Conservation (phyloP, 2,113 vertebrate species). For the Canis aureus region DNA sequence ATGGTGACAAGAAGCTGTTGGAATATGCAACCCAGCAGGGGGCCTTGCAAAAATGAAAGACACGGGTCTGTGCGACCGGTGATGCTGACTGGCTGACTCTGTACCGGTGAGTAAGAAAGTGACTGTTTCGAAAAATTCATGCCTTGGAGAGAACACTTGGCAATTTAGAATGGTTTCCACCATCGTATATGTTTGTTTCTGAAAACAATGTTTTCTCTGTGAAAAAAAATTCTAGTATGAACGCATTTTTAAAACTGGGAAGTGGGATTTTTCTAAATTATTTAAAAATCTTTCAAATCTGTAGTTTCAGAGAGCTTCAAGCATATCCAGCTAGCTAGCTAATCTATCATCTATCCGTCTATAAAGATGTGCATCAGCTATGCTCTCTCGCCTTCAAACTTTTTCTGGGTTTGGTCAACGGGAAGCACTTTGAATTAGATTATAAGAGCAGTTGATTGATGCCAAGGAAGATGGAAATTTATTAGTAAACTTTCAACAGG, state of each 20-base stretch:
- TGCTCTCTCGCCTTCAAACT: not conserved
- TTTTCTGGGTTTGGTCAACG: slow-evolving; percentile 31
- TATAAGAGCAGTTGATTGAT: not conserved
- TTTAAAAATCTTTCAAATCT: not conserved
- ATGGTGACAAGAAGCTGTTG: not conserved
- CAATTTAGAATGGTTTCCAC: slow-evolving; percentile 14
- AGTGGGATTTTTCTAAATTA: slow-evolving; percentile 17
- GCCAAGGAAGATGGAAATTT: slow-evolving; percentile 15
- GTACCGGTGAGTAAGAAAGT: not conserved
- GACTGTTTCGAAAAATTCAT: not conserved
- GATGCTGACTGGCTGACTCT: not conserved
- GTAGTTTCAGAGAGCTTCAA: not conserved
- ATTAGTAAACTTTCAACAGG: slow-evolving; percentile 8
- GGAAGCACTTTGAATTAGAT: not conserved
- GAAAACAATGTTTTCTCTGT: slow-evolving; percentile 10
- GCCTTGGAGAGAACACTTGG: not conserved
- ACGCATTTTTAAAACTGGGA: not conserved
- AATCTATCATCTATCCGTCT: not conserved
- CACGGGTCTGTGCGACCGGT: not conserved
- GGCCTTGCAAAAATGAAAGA: not conserved
- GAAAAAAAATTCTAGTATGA: not conserved
- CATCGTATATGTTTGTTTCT: not conserved
- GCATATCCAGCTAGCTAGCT: not conserved
- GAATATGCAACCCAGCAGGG: not conserved
- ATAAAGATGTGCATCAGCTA: not conserved